Evolutionary conservation across 2,888 invertebrate species (phyloP), one percentile per base, ranked within the genome.

Genomic region (Aphodius sticticus): DNA sequence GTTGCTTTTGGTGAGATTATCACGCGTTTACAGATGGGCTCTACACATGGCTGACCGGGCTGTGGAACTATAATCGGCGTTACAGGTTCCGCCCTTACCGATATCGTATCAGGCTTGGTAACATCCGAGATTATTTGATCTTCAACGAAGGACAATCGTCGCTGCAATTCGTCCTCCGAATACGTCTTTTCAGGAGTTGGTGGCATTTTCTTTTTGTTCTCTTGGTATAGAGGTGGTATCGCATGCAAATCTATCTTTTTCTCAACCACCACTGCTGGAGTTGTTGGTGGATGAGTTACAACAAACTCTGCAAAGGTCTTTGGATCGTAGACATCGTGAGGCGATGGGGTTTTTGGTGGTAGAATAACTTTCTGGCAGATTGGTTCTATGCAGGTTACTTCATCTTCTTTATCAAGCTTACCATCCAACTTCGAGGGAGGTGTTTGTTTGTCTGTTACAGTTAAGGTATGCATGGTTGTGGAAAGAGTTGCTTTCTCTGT

Each of bases 21-120:
- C 15, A 86, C 82, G 84, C 87, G 87, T 16, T 85, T 77, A 81
- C 88, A 88, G 77, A 84, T 53, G n/a, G 87, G 87, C 83, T 88
- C 88, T 16, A 76, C 69, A 79, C 84, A 84, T 15, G 84, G 85
- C 76, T 82, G 70, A 69, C 76, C 26, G 7, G 76, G 12, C 53
- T 36, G 26, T 78, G 78, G 77, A 16, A 76, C 78, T 78, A 77
- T 38, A 37, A 14, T 12, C 7, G 36, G 7, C 7, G 74, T 35
- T 12, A 74, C 15, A 70, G 75, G 16, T n/a, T 77, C 76, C 70
- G n/a, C 53, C 53, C 12, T 16, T 74, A 37, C n/a, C 9, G 36
- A 9, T 2, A 74, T 9, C 26, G 16, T 36, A 36, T 35, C 35
- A 35, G 74, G 74, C 36, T 74, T 74, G 26, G 74, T 71, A 16